These are phyloP conservation scores for Machimus atricapillus DNA, from an alignment of 2,888 invertebrate genomes.

Conservation along the genomic window DNA sequence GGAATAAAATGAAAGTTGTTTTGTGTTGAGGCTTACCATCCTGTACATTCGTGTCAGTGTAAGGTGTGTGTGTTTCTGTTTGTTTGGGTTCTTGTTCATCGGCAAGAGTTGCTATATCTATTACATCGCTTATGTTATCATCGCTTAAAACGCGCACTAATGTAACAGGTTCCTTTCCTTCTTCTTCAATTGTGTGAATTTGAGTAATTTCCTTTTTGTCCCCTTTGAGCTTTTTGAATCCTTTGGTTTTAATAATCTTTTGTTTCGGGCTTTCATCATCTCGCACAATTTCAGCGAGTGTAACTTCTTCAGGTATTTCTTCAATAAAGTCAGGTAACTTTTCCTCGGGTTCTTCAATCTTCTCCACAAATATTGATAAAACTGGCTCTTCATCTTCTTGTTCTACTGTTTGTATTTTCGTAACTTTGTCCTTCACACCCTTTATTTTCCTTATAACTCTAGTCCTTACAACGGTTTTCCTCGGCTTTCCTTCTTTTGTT, in stretches of 20 bases:
- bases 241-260: slow-evolving; percentile 55
- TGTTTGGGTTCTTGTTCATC: slow-evolving; percentile 55
- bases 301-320: slow-evolving; percentile 57
- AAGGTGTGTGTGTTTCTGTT: slow-evolving; percentile 52
- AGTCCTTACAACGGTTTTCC: slow-evolving; percentile 58
- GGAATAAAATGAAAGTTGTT: not conserved
- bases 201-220: slow-evolving; percentile 56
- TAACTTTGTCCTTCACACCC: slow-evolving; percentile 55
- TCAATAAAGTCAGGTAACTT: slow-evolving; percentile 49
- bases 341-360: slow-evolving; percentile 41
- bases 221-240: slow-evolving; percentile 57
- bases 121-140: slow-evolving; percentile 57
- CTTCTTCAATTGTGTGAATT: slow-evolving; percentile 64
- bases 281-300: slow-evolving; percentile 56
- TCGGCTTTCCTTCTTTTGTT: slow-evolving; percentile 54
- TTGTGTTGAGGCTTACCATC: slow-evolving; percentile 54
- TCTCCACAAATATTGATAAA: slow-evolving; percentile 54
- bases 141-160: slow-evolving; percentile 60
- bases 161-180: slow-evolving; percentile 62
- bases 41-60: slow-evolving; percentile 8
- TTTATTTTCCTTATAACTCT: slow-evolving; percentile 53
- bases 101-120: slow-evolving; percentile 58
- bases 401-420: slow-evolving; percentile 53
- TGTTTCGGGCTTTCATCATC: slow-evolving; percentile 55
- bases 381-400: slow-evolving; percentile 54